Evolutionary conservation across 2,797 vertebrate genomes (phyloP).

Genomic region (Numenius phaeopus): DNA sequence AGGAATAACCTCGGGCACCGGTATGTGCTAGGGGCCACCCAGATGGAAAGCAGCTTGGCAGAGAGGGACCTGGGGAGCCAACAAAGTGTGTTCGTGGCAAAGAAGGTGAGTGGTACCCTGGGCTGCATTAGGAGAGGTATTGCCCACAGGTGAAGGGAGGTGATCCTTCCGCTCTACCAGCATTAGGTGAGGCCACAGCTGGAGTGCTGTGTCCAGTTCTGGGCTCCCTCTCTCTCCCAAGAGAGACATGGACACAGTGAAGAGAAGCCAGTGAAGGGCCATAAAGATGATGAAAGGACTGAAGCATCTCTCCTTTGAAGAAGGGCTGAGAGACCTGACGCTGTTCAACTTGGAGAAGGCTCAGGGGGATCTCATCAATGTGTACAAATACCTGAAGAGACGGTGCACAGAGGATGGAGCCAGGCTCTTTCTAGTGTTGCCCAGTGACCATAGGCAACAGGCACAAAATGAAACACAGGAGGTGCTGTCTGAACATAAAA

Average conservation of each 20-base stretch:
- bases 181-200: background rate
- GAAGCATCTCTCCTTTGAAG: background rate
- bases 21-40: background rate
- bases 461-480: background rate
- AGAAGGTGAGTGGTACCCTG: rapidly evolving
- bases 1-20: background rate
- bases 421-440: background rate
- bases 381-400: background rate
- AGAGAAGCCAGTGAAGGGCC: background rate
- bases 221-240: background rate
- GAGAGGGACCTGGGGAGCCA: background rate
- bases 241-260: background rate
- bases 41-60: background rate
- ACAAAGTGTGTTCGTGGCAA: background rate
- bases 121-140: background rate
- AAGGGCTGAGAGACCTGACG: background rate
- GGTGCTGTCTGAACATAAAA: rapidly evolving
- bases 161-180: background rate
- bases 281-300: background rate
- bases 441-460: background rate
- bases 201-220: background rate
- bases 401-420: background rate
- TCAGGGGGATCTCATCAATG: background rate
- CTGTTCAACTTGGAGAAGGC: background rate
- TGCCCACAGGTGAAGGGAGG: background rate